Evolutionary conservation across 2,797 vertebrate genomes (phyloP).

Genomic region (Hippoglossus hippoglossus): DNA sequence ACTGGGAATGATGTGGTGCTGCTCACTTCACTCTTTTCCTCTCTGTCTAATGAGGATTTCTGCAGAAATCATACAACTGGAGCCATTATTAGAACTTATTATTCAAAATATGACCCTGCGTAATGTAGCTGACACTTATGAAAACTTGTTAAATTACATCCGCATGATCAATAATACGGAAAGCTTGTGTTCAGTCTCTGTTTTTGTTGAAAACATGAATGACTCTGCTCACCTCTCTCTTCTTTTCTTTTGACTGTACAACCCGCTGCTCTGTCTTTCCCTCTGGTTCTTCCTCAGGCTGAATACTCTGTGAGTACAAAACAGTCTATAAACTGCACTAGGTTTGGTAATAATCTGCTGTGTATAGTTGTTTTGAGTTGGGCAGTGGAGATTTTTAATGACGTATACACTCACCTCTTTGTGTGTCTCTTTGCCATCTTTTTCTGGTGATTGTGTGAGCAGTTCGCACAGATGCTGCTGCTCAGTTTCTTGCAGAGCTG

Average conservation of each 20-base stretch:
- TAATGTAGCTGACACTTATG: constrained; percentile 5
- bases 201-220: not conserved
- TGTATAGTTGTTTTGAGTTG: constrained; percentile 6
- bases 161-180: not conserved
- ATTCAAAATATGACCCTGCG: constrained; percentile 3
- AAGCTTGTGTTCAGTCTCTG: not conserved
- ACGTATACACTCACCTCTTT: constrained; percentile 66
- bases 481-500: constrained; percentile 88
- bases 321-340: constrained; percentile 9
- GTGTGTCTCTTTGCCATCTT: constrained; percentile 48
- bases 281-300: constrained; percentile 46
- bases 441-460: constrained; percentile 76
- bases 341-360: constrained; percentile 9
- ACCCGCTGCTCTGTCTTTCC: constrained; percentile 8
- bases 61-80: constrained; percentile 34
- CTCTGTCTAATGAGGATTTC: constrained; percentile 32
- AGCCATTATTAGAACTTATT: constrained; percentile 2
- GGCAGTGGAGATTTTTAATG: not conserved
- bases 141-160: constrained; percentile 4
- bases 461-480: constrained; percentile 89
- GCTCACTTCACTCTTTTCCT: constrained; percentile 44
- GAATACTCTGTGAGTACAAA: constrained; percentile 42
- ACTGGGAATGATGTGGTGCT: constrained; percentile 40
- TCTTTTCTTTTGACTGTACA: constrained; percentile 3
- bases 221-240: constrained; percentile 50